Percentiles rank a stretch among this genome's conserved stretches.
Conservation (phyloP, 2,888 invertebrate species). For the Scelioninae gen. 2 region DNA sequence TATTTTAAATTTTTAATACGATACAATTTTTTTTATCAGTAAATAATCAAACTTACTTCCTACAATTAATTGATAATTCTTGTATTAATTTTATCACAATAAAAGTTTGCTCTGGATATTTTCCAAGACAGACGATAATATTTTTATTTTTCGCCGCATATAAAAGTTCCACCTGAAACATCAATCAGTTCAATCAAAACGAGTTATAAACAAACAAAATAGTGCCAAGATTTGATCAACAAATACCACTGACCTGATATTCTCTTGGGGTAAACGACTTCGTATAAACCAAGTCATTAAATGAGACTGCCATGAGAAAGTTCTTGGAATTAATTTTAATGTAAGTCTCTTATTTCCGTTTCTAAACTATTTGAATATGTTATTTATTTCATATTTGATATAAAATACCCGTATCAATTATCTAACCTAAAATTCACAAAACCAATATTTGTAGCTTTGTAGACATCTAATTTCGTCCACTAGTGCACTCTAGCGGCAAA, state of each 20-base stretch:
- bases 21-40: too few relatives aligned
- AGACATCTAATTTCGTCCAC: too few relatives aligned
- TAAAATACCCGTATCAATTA: slow-evolving; percentile 33
- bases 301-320: slow-evolving; percentile 77
- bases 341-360: neutral
- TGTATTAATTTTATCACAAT: slow-evolving; percentile 91
- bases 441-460: too few relatives aligned
- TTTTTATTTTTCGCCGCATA: slow-evolving; percentile 85
- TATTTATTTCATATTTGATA: slow-evolving; percentile 20
- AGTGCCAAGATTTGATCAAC: neutral
- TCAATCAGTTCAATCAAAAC: slow-evolving; percentile 1
- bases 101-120: slow-evolving; percentile 88
- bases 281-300: slow-evolving; percentile 82
- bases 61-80: slow-evolving; percentile 84
- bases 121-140: slow-evolving; percentile 86
- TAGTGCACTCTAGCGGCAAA: too few relatives aligned
- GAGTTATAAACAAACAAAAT: slow-evolving; percentile 13
- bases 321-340: slow-evolving; percentile 11
- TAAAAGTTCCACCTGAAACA: slow-evolving; percentile 82
- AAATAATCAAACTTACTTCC: slow-evolving; percentile 78
- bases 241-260: slow-evolving; percentile 79
- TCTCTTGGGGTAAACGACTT: slow-evolving; percentile 87
- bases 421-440: slow-evolving; percentile 45
- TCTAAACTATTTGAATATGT: slow-evolving; percentile 3
- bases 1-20: too few relatives aligned